Conservation (phyloP, 2,113 vertebrate species). For the Salvelinus fontinalis region DNA sequence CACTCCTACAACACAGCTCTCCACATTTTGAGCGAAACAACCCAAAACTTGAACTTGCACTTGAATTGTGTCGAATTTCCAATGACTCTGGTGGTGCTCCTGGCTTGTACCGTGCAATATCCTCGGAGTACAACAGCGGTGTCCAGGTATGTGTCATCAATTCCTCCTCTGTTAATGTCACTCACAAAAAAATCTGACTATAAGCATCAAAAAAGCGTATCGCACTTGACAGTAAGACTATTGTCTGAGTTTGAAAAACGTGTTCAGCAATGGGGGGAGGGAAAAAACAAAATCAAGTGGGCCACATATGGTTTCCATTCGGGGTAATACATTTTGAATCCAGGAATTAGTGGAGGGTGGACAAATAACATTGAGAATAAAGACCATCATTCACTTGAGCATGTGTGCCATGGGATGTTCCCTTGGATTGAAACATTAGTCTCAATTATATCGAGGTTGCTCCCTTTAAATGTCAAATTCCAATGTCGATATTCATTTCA, state of each 20-base stretch:
- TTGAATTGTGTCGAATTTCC: conserved; percentile 23
- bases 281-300: neutral
- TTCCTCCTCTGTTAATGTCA: conserved; percentile 24
- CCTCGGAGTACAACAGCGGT: conserved; percentile 10
- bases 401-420: neutral
- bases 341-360: neutral
- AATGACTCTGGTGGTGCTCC: conserved; percentile 8
- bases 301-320: conserved; percentile 23
- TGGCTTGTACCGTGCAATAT: conserved; percentile 5
- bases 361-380: neutral
- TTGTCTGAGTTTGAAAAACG: neutral
- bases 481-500: no score
- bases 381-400: neutral
- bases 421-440: no score
- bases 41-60: conserved; percentile 20
- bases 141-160: conserved; percentile 37
- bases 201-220: neutral
- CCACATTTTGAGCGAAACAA: conserved; percentile 19
- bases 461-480: no score
- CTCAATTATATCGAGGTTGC: no score
- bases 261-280: neutral
- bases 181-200: neutral
- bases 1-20: conserved; percentile 8
- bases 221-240: neutral
- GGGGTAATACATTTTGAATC: conserved; percentile 2